Evolutionary conservation across 2,888 invertebrate species (phyloP), one percentile per base, ranked within the genome.

Genomic region (Drosophila falleni): DNA sequence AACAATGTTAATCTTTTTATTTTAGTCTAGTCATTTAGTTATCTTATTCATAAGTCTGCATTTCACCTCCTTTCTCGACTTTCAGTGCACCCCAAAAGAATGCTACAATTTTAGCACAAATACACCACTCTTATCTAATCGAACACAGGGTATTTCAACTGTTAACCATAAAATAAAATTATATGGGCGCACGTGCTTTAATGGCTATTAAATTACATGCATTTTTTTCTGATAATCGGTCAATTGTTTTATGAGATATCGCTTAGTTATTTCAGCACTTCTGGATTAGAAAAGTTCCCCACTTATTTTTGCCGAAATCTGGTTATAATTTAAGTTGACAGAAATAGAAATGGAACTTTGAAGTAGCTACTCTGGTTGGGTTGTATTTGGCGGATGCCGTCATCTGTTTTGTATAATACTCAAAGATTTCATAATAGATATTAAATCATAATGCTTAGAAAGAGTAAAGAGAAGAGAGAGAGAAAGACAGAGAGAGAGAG

Each of bases 1-100:
- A 19, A 19, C 2, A 19, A 19, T 19, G 19, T 19, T 1, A n/a
- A n/a, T n/a, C 8, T 29, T 29, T 29, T 29, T 4, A 1, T 8
- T 29, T 1, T 6, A 29, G 2, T 29, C 29, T 29, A 29, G 29
- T 29, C 29, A 29, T 6, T 5, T 6, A 5, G 3, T 2, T 23
- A 23, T 23, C 23, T 23, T 23, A 23, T 23, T 23, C 3, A 23
- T 23, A 23, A 23, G 23, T 29, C 3, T 42, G 9, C 1, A 3
- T 2, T 16, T 15, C 8, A 11, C 16, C 11, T 6, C 11, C 15
- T 15, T n/a, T 2, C 3, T 10, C 19, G 2, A 31, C 5, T 37
- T 47, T 26, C 0, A 51, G 15, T 8, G 9, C 9, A 60, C 35
- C 77, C 74, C 47, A 64, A 71, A 74, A 74, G 50, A 15, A 16